Evolutionary conservation across 1,140 invertebrate genomes (phyloP).

Genomic region (Drosophila sechellia): DNA sequence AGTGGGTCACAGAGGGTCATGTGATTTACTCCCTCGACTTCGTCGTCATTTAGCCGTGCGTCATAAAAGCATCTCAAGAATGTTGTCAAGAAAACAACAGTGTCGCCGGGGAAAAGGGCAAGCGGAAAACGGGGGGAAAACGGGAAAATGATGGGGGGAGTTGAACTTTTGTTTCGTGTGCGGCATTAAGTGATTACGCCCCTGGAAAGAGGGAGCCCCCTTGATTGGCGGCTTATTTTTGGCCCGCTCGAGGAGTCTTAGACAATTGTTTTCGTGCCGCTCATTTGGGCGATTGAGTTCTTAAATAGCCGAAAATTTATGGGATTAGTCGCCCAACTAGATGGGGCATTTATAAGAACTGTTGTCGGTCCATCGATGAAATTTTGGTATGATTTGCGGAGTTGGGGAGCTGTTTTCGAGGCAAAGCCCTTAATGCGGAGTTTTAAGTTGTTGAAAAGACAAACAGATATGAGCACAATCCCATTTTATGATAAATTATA

Average conservation of each 20-base stretch:
- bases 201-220: conserved; percentile 16
- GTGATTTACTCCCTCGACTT: conserved; percentile 63
- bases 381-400: conserved; percentile 20
- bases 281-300: conserved; percentile 47
- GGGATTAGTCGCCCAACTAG: conserved; percentile 34
- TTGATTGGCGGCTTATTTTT: conserved; percentile 74
- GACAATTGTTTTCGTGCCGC: conserved; percentile 36
- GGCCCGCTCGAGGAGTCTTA: conserved; percentile 16
- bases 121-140: neutral
- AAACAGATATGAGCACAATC: neutral
- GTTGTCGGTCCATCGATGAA: conserved; percentile 10
- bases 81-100: conserved; percentile 79
- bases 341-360: conserved; percentile 43
- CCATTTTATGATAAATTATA: neutral
- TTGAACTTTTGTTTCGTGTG: conserved; percentile 53
- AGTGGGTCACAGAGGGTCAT: conserved; percentile 59
- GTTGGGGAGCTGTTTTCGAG: neutral
- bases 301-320: conserved; percentile 44
- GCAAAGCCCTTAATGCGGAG: neutral
- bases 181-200: conserved; percentile 76
- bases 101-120: conserved; percentile 33
- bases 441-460: conserved; percentile 3
- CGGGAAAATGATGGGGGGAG: conserved; percentile 6
- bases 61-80: conserved; percentile 81
- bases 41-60: conserved; percentile 46